Base-by-base conservation (phyloP, 2,113 vertebrate species). In the Oncorhynchus tshawytscha region DNA sequence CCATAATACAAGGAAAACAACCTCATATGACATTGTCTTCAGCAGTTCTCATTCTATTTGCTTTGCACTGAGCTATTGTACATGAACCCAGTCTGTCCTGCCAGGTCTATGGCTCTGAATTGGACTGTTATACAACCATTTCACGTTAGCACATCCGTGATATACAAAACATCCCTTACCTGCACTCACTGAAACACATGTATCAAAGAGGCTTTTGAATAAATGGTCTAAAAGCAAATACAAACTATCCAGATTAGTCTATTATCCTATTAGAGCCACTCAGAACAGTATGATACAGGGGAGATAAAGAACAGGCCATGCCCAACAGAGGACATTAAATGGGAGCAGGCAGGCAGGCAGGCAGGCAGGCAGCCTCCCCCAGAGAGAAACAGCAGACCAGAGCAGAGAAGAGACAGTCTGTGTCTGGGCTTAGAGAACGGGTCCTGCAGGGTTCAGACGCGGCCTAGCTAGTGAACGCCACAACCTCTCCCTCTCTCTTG, bases 201-300 rank as follows among this genome's bases (percentile, higher is more conserved):
- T 82, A 87, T 88, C 85, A 90, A 84, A 84, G 78, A 81, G 79
- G 64, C 39, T 45, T 80, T 75, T 80, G 87, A 88, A 87, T 87
- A 80, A 87, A 84, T 83, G 82, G 81, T 81, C 81, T 77, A 79
- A 89, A 88, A 89, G 88, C 84, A 89, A 92, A 90, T 88, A 82
- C 85, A 90, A 88, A 79, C 76, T 73, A 69, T 82, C 76, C 76
- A 78, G 81, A 90, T 88, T 81, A 90, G 82, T 84, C 85, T 87
- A 88, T 91, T 90, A 90, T 90, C 82, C 87, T 86, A 90, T 92
- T 92, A 91, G 79, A 82, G 81, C 81, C 82, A 87, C 87, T 89
- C 88, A 78, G 75, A 88, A 79, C 67, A 66, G 75, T 73, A 70
- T 80, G 87, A 89, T 88, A 84, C 81, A 78, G 77, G 82, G 51